phyloP scores from a whole-genome alignment of 2,797 vertebrate species.

The Myotis pilosus region DNA sequence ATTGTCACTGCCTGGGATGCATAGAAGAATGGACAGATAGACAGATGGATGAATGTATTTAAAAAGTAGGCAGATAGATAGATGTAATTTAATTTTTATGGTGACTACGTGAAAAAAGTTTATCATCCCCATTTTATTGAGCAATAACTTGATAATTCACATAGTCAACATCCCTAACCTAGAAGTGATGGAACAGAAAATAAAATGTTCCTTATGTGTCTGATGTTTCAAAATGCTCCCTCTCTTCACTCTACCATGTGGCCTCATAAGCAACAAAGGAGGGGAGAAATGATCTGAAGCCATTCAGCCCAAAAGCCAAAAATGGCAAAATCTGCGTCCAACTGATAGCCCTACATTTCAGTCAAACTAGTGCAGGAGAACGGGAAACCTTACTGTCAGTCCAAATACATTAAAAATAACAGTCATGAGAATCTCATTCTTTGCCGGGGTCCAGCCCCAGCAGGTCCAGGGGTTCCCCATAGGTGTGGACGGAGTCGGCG shows the following conservation, averaged over 20 bases:
- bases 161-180: not conserved
- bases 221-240: not conserved
- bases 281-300: constrained; percentile 73
- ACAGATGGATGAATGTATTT: not conserved
- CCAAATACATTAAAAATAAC: constrained; percentile 66
- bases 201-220: not conserved
- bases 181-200: constrained; percentile 18
- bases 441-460: too few relatives aligned
- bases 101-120: not conserved
- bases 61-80: not conserved
- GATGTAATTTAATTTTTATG: not conserved
- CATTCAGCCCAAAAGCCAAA: constrained; percentile 53
- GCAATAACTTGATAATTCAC: not conserved
- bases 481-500: too few relatives aligned
- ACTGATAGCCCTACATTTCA: constrained; percentile 30
- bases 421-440: constrained; percentile 70
- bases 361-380: constrained; percentile 36
- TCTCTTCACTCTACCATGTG: not conserved
- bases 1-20: not conserved
- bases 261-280: constrained; percentile 66
- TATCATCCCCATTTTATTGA: not conserved
- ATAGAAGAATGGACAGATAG: not conserved
- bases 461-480: too few relatives aligned
- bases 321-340: constrained; percentile 75
- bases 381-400: constrained; percentile 54